Evolutionary conservation across 2,888 invertebrate genomes (phyloP).

Genomic region (Acronicta leporina): DNA sequence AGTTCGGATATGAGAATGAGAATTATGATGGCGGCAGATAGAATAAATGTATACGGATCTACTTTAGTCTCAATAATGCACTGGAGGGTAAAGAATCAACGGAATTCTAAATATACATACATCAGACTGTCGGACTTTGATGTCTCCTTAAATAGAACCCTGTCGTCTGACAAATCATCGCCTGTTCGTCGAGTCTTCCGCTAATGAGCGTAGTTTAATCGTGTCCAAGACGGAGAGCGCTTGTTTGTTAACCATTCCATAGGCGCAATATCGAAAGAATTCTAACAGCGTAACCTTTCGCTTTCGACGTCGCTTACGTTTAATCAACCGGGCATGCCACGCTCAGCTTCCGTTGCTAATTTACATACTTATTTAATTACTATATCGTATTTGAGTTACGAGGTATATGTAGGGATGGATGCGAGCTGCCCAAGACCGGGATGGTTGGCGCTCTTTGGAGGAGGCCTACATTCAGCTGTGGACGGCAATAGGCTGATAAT

Average conservation of each 20-base stretch:
- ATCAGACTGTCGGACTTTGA: slow-evolving; percentile 21
- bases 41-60: background rate
- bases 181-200: slow-evolving; percentile 13
- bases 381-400: no score
- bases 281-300: slow-evolving; percentile 53
- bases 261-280: slow-evolving; percentile 46
- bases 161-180: slow-evolving; percentile 3
- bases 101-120: slow-evolving; percentile 31
- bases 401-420: no score
- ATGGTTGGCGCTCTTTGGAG: no score
- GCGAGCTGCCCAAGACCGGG: no score
- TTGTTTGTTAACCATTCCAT: slow-evolving; percentile 34
- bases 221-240: slow-evolving; percentile 3
- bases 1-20: background rate
- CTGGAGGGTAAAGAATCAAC: background rate
- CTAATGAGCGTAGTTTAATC: slow-evolving; percentile 29
- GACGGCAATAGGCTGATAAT: no score
- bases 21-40: background rate
- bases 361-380: slow-evolving; percentile 49
- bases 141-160: slow-evolving; percentile 29
- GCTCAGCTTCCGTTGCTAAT: slow-evolving; percentile 51
- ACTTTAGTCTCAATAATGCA: background rate
- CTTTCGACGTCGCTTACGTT: slow-evolving; percentile 20
- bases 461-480: no score
- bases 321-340: slow-evolving; percentile 51